phyloP scores from a whole-genome alignment of 2,113 vertebrate genomes.

The Siniperca knerii region DNA sequence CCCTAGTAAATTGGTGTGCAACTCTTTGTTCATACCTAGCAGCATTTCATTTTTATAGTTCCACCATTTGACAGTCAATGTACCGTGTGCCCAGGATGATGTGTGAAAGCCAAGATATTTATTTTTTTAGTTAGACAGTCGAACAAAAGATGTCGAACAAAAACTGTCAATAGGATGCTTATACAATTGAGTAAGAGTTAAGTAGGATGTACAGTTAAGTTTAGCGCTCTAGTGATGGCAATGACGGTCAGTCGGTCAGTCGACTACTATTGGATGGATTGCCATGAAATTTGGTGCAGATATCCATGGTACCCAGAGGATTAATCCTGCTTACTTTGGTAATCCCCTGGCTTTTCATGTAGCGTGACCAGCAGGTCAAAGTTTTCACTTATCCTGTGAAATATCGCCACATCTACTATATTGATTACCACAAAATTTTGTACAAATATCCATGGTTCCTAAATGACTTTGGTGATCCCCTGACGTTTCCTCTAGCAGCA shows the following conservation, averaged over 20 bases:
- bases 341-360: too few species aligned
- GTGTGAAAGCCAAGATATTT: neutral
- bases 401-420: neutral
- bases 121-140: neutral
- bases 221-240: neutral
- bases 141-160: neutral
- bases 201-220: neutral
- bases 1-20: neutral
- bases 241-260: neutral
- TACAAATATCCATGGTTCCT: too few species aligned
- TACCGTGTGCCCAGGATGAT: neutral
- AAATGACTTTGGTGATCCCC: too few species aligned
- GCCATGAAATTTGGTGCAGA: neutral
- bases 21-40: neutral
- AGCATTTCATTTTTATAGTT: neutral
- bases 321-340: too few species aligned
- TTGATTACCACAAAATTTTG: too few species aligned
- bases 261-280: neutral
- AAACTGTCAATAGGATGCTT: neutral
- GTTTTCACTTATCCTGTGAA: too few species aligned
- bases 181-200: neutral
- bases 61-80: too few species aligned
- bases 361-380: too few species aligned
- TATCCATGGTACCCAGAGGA: too few species aligned
- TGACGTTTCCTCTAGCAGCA: neutral